Conservation (phyloP, 1,140 invertebrate genomes). For the Odontomachus brunneus region DNA sequence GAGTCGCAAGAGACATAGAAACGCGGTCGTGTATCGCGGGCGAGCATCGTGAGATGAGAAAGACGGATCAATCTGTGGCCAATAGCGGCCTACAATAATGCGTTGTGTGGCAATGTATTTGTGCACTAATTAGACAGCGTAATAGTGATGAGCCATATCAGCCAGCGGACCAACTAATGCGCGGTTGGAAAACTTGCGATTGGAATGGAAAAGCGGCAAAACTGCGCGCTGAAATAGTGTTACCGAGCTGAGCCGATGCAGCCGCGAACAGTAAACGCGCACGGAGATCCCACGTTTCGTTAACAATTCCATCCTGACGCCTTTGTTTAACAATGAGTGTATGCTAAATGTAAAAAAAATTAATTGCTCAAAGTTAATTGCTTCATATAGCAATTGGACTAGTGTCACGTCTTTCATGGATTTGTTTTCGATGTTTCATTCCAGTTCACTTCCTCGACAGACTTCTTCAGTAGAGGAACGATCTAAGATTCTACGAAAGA, state of each 20-base stretch:
- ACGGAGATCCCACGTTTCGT: too few relatives aligned
- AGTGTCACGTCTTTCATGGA: too few relatives aligned
- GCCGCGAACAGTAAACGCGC: too few relatives aligned
- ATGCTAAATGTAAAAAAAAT: too few relatives aligned
- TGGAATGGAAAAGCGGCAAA: slow-evolving; percentile 21
- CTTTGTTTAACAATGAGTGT: too few relatives aligned
- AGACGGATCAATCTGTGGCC: slow-evolving; percentile 22
- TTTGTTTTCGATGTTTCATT: too few relatives aligned
- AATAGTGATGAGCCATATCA: background rate
- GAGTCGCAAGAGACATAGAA: slow-evolving; percentile 21
- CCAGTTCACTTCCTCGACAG: too few relatives aligned
- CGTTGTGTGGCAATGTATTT: background rate
- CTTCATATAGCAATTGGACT: too few relatives aligned
- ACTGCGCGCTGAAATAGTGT: background rate
- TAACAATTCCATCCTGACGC: too few relatives aligned
- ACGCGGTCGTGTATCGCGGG: background rate
- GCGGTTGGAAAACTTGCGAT: slow-evolving; percentile 23
- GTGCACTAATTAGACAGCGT: slow-evolving; percentile 19
- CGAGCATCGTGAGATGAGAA: slow-evolving; percentile 50
- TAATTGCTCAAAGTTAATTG: too few relatives aligned
- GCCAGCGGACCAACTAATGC: background rate
- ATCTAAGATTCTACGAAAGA: too few relatives aligned
- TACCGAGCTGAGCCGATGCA: background rate
- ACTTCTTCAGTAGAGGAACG: too few relatives aligned
- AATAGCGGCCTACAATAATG: slow-evolving; percentile 35